Evolutionary conservation across 2,888 invertebrate genomes (phyloP).

Genomic region (Apodemia mormo): DNA sequence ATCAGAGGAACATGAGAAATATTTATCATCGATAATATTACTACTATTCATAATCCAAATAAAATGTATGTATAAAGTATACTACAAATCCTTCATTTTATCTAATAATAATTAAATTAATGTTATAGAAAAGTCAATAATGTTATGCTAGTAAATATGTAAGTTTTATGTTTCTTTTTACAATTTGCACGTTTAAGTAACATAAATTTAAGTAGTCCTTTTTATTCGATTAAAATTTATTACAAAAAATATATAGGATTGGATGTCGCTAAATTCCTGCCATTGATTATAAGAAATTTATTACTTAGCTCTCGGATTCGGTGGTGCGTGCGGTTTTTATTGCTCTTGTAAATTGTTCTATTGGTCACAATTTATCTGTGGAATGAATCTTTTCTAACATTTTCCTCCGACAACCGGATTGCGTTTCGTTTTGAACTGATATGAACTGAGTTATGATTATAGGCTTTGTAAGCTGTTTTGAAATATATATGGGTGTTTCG

Average conservation of each 20-base stretch:
- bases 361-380: background rate
- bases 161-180: no score
- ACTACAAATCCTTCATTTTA: no score
- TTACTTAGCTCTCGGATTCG: slow-evolving; percentile 1
- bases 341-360: slow-evolving; percentile 11
- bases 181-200: no score
- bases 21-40: no score
- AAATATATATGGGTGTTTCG: background rate
- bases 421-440: slow-evolving; percentile 2
- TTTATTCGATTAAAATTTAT: background rate
- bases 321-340: slow-evolving; percentile 12
- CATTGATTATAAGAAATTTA: slow-evolving; percentile 15
- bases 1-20: no score
- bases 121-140: no score
- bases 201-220: no score
- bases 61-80: no score
- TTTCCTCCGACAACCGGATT: background rate
- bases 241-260: background rate
- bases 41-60: no score
- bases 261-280: background rate
- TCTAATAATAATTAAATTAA: no score
- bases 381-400: background rate
- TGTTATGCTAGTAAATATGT: no score
- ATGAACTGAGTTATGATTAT: slow-evolving; percentile 4
- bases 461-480: background rate